Evolutionary conservation across 2,888 invertebrate genomes (phyloP).

Genomic region (Lycophotia porphyrea): DNA sequence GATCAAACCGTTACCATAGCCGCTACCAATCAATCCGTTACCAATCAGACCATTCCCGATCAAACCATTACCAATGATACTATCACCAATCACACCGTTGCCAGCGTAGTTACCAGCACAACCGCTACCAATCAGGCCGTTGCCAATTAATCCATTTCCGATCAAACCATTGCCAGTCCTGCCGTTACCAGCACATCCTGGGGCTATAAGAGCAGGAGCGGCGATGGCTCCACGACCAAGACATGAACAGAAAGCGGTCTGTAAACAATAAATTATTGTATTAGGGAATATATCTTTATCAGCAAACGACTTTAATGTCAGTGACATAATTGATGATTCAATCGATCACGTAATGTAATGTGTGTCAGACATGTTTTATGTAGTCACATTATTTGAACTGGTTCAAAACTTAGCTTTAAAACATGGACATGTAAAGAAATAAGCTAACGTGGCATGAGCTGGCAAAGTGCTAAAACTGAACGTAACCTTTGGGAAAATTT

Average conservation of each 20-base stretch:
- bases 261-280: neutral
- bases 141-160: neutral
- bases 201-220: neutral
- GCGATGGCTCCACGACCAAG: slow-evolving; percentile 1
- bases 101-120: neutral
- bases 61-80: neutral
- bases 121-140: neutral
- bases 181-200: slow-evolving; percentile 1
- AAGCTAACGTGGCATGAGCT: too few relatives aligned
- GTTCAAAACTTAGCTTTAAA: too few relatives aligned
- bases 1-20: neutral
- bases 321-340: neutral
- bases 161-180: neutral
- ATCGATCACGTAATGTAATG: neutral
- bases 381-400: too few relatives aligned
- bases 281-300: neutral
- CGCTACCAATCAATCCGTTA: too few relatives aligned
- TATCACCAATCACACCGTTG: slow-evolving; percentile 1
- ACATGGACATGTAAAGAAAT: too few relatives aligned
- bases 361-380: neutral
- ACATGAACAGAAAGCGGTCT: neutral
- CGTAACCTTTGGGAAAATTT: neutral
- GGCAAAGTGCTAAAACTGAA: too few relatives aligned
- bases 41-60: too few relatives aligned
- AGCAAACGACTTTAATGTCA: neutral